Percentiles rank a stretch among this genome's conserved stretches.
Conservation (phyloP, 1,140 invertebrate species). For the Lordiphosa collinella region DNA sequence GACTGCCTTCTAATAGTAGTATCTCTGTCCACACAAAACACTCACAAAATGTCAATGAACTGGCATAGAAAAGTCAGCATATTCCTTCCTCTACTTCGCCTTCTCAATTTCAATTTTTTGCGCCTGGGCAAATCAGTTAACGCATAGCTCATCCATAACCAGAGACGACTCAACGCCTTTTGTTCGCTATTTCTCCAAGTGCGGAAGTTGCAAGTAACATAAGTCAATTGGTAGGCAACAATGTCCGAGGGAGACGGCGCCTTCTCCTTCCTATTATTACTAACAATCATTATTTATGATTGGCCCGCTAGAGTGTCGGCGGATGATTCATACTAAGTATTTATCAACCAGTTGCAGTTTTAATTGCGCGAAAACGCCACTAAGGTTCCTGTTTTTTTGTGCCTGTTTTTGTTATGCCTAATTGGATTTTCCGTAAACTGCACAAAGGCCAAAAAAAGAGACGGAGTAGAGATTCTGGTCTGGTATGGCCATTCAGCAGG, state of each 20-base stretch:
- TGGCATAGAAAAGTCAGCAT: conserved; percentile 1
- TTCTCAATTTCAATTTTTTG: conserved; percentile 4
- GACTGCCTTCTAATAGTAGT: neutral
- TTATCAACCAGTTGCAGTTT: neutral
- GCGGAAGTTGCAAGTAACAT: neutral
- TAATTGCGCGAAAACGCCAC: conserved; percentile 6
- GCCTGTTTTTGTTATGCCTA: conserved; percentile 3
- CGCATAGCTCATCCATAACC: conserved; percentile 4
- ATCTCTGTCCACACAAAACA: neutral
- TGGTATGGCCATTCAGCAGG: neutral
- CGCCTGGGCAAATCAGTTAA: conserved; percentile 7
- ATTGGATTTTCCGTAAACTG: conserved; percentile 14
- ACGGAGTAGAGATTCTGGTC: neutral
- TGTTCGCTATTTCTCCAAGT: neutral
- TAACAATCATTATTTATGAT: conserved; percentile 11
- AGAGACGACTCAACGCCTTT: conserved; percentile 6
- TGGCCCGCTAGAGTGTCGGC: neutral
- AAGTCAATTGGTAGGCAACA: neutral
- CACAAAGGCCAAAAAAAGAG: conserved; percentile 1
- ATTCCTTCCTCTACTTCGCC: neutral
- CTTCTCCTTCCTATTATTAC: neutral
- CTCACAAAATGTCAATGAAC: conserved; percentile 6
- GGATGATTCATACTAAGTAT: conserved; percentile 8
- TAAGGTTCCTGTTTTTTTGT: neutral
- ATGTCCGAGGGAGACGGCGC: neutral